Percentiles rank a stretch among this genome's conserved stretches.
phyloP scores from a whole-genome alignment of 2,797 vertebrate species.

The Arctocebus calabarensis region DNA sequence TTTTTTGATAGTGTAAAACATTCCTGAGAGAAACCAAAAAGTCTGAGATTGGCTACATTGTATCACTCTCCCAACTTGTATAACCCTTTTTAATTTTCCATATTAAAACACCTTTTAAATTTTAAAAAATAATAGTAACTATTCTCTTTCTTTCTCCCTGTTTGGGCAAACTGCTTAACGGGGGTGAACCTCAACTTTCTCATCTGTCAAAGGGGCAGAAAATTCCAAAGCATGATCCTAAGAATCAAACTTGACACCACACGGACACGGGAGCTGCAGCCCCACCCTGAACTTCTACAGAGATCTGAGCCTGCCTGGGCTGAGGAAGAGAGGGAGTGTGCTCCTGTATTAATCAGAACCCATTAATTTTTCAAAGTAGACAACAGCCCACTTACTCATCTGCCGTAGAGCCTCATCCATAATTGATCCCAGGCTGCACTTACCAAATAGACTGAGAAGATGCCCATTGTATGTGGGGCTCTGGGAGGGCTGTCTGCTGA shows the following conservation, averaged over 20 bases:
- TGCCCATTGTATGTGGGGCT: background rate
- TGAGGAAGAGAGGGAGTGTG: constrained; percentile 2
- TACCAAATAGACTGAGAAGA: constrained; percentile 67
- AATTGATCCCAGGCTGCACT: constrained; percentile 80
- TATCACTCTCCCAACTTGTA: background rate
- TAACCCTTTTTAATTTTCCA: background rate
- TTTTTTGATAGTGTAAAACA: background rate
- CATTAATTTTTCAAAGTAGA: constrained; percentile 84
- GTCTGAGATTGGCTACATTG: background rate
- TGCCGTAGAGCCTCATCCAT: constrained; percentile 74
- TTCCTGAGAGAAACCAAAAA: background rate
- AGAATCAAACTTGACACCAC: background rate
- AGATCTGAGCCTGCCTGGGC: constrained; percentile 24
- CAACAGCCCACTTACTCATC: constrained; percentile 80
- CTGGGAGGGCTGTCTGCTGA: constrained; percentile 23
- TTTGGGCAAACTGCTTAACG: constrained; percentile 16
- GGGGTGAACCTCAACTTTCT: background rate
- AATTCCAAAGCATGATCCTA: background rate
- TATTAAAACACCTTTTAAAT: background rate
- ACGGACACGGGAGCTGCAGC: background rate
- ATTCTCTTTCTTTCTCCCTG: background rate
- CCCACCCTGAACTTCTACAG: background rate
- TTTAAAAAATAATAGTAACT: constrained; percentile 8
- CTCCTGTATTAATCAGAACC: constrained; percentile 77
- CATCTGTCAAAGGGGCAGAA: background rate